These are phyloP conservation scores for Phymorhynchus buccinoides DNA, from an alignment of 1,140 invertebrate species.

Conservation along the genomic window DNA sequence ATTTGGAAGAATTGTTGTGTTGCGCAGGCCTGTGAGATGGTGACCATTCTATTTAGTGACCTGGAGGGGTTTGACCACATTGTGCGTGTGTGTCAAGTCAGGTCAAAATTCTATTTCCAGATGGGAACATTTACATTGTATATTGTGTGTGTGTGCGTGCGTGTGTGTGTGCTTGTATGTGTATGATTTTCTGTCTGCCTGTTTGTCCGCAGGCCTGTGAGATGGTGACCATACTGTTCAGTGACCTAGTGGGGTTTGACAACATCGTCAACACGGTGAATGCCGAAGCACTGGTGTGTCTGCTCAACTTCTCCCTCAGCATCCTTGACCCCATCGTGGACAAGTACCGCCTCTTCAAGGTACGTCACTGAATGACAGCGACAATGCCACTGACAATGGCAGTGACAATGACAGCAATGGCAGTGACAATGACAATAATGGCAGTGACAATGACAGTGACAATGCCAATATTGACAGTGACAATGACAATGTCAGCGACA, in stretches of 20 bases:
- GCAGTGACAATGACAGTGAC: no score
- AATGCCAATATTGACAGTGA: no score
- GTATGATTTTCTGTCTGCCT: not conserved
- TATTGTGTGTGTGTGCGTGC: no score
- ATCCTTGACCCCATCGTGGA: slow-evolving; percentile 93
- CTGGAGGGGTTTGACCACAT: not conserved
- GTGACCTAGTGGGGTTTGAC: slow-evolving; percentile 67
- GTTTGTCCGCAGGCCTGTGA: slow-evolving; percentile 65
- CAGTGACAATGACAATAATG: no score
- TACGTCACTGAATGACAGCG: slow-evolving; percentile 34
- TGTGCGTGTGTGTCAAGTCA: not conserved
- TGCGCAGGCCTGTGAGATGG: not conserved
- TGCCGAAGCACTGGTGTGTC: slow-evolving; percentile 64
- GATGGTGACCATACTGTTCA: slow-evolving; percentile 74
- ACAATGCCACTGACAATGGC: not conserved
- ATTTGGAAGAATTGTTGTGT: no score
- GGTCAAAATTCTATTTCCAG: no score
- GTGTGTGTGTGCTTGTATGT: not conserved
- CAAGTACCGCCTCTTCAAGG: slow-evolving; percentile 90
- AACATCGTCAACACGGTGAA: slow-evolving; percentile 62
- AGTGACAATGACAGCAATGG: not conserved
- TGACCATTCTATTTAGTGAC: not conserved
- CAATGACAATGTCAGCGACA: no score
- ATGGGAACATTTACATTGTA: no score
- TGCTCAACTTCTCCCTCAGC: slow-evolving; percentile 75